Conservation (phyloP, 1,140 invertebrate species). For the Bombus pyrosoma region DNA sequence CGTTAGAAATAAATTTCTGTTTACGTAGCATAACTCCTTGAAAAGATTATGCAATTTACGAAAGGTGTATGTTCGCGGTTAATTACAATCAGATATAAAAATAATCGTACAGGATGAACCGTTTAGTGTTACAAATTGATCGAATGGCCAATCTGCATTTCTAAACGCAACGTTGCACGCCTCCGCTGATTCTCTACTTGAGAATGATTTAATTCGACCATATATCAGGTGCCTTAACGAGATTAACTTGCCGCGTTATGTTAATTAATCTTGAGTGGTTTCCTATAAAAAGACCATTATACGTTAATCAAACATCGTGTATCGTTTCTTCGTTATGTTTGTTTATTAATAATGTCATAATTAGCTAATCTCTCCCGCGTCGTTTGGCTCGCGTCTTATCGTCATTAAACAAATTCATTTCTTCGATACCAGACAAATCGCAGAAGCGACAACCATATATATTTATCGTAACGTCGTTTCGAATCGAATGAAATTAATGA, state of each 20-base stretch:
- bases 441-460: background rate
- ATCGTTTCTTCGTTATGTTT: background rate
- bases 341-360: background rate
- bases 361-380: background rate
- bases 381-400: background rate
- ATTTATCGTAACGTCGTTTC: background rate
- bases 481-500: background rate
- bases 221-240: conserved; percentile 36
- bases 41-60: background rate
- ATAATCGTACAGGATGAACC: conserved; percentile 33
- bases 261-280: conserved; percentile 5
- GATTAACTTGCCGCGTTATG: conserved; percentile 34
- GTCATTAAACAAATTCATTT: background rate
- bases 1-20: background rate
- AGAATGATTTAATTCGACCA: conserved; percentile 47
- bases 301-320: background rate
- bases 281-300: conserved; percentile 1
- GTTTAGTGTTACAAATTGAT: conserved; percentile 47
- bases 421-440: background rate
- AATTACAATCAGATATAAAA: conserved; percentile 21
- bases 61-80: background rate
- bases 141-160: conserved; percentile 40
- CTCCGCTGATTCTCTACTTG: conserved; percentile 40
- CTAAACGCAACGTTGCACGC: conserved; percentile 26
- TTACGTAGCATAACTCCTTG: background rate